Evolutionary conservation across 2,113 vertebrate species (phyloP), one percentile per base, ranked within the genome.

Genomic region (Cyprinus carpio): DNA sequence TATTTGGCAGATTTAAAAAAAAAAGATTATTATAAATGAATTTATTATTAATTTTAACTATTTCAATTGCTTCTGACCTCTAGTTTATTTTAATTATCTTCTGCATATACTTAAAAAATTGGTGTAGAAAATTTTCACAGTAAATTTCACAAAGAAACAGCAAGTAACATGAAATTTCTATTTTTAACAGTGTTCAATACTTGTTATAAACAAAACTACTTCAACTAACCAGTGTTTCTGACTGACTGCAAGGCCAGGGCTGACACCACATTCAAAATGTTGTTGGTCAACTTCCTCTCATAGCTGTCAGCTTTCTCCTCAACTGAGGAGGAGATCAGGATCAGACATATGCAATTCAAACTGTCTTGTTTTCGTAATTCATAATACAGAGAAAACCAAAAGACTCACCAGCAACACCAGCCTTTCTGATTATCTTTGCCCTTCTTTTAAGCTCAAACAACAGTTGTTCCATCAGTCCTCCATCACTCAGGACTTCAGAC

Each of bases 381-480:
- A 69, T 31, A 34, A 11, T n/a, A 54, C 7, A 72, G 5, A n/a
- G 31, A 18, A 82, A 72, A 58, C 2, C 27, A 4, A 23, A 69
- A 12, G n/a, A 8, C 15, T 60, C 85, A 93, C 92, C 86, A 81
- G n/a, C 8, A 3, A 78, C 90, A 91, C 96, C 96, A 91, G 96
- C 94, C 85, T 98, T 99, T 90, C 96, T 95, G 84, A 99, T 91
- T 75, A 97, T 95, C 89, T 99, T 99, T n/a, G 97, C 98, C 84
- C 95, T 95, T 84, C 94, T 95, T 56, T 96, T 94, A 18, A 99
- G 89, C 84, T 96, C 94, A 6, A 92, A 92, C 49, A 99, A 92
- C 82, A 99, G 91, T 46, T 97, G 87, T 6, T 97, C 96, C 76
- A 98, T 90, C 20, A 99, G 90, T 25, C 96, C 96, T 0, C 95